Percentiles rank a stretch among this genome's conserved stretches.
phyloP scores from a whole-genome alignment of 2,113 vertebrate genomes.

The Emydura subglobosa region DNA sequence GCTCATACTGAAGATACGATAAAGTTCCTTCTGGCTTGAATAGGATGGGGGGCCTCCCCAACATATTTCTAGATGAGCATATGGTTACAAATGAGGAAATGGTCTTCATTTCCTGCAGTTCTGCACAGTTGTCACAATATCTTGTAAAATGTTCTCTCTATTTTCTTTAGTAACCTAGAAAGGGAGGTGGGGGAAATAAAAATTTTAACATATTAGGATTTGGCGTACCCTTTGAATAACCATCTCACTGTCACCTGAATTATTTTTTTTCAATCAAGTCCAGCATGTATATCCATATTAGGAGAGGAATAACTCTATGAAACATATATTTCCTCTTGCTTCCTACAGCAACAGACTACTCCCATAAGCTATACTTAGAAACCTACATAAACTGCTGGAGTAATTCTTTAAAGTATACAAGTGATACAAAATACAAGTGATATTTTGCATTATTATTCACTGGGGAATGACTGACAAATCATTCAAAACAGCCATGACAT shows the following conservation, averaged over 20 bases:
- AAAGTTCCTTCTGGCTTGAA: not conserved
- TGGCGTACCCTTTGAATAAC: not conserved
- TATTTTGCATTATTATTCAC: conserved; percentile 25
- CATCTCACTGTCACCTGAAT: not conserved
- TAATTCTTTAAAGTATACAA: conserved; percentile 1
- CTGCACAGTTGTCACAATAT: conserved; percentile 84
- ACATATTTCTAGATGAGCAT: conserved; percentile 9
- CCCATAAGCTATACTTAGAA: not conserved
- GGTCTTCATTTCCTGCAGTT: conserved; percentile 76
- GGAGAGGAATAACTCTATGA: conserved; percentile 3
- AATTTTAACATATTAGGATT: not conserved
- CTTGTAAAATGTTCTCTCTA: conserved; percentile 85
- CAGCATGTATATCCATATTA: conserved; percentile 13
- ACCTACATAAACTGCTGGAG: not conserved
- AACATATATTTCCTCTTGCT: not conserved
- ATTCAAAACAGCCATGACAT: conserved; percentile 2
- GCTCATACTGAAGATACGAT: not conserved
- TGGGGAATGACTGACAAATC: conserved; percentile 30
- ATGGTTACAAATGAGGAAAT: not conserved
- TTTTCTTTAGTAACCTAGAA: conserved; percentile 92
- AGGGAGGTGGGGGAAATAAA: conserved; percentile 42
- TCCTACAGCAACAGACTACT: conserved; percentile 1
- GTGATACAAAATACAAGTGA: not conserved
- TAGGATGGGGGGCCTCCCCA: conserved; percentile 9
- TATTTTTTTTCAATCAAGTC: conserved; percentile 22